These are phyloP conservation scores for Nasonia giraulti DNA, from an alignment of 1,140 invertebrate species.

Conservation along the genomic window DNA sequence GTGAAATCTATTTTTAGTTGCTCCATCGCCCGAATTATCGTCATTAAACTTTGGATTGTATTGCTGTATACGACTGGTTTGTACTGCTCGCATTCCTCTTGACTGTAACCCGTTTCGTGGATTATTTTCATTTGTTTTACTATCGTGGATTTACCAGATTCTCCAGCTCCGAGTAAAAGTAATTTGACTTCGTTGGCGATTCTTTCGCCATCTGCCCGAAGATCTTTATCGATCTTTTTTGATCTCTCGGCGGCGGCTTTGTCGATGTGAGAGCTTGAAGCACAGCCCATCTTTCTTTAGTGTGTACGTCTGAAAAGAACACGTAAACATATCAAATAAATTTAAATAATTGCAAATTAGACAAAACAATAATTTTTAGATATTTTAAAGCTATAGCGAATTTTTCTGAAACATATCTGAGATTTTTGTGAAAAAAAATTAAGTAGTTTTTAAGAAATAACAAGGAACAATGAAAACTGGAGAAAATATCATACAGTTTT, in stretches of 20 bases:
- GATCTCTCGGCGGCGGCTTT: slow-evolving; percentile 89
- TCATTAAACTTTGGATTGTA: slow-evolving; percentile 91
- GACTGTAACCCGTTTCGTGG: slow-evolving; percentile 94
- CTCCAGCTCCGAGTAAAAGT: slow-evolving; percentile 87
- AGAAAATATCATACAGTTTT: too few species aligned
- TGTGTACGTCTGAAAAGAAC: neutral
- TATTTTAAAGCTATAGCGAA: neutral
- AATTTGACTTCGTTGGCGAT: slow-evolving; percentile 92
- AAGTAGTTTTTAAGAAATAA: too few species aligned
- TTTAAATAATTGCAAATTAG: neutral
- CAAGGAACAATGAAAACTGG: too few species aligned
- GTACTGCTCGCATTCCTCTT: slow-evolving; percentile 95
- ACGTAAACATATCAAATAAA: neutral
- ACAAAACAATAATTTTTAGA: neutral
- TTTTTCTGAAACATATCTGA: too few species aligned
- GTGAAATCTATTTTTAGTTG: slow-evolving; percentile 93
- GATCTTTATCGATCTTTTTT: slow-evolving; percentile 91
- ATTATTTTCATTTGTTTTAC: slow-evolving; percentile 98
- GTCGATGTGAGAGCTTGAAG: slow-evolving; percentile 85
- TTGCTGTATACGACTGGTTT: slow-evolving; percentile 95
- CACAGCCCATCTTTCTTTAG: slow-evolving; percentile 82
- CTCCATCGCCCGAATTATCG: slow-evolving; percentile 95
- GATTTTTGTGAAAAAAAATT: too few species aligned
- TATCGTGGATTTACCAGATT: slow-evolving; percentile 90
- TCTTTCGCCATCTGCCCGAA: slow-evolving; percentile 88